Evolutionary conservation across 1,140 invertebrate genomes (phyloP).

Genomic region (Hylaeus volcanicus): DNA sequence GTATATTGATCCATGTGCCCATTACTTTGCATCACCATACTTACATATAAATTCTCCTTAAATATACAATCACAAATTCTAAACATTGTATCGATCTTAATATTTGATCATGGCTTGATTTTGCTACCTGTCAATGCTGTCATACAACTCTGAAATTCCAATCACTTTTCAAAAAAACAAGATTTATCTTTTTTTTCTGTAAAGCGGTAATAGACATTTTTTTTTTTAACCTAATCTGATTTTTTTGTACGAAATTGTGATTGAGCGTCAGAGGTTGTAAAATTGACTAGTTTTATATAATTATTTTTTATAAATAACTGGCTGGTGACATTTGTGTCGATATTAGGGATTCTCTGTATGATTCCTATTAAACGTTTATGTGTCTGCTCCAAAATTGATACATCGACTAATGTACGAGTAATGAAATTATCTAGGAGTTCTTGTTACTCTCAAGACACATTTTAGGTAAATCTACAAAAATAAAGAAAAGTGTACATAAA

Average conservation of each 20-base stretch:
- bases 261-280: slow-evolving; percentile 78
- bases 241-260: slow-evolving; percentile 74
- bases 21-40: slow-evolving; percentile 58
- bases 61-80: slow-evolving; percentile 57
- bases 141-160: slow-evolving; percentile 79
- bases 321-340: slow-evolving; percentile 70
- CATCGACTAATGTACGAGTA: slow-evolving; percentile 15
- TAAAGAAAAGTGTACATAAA: slow-evolving; percentile 27
- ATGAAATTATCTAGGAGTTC: slow-evolving; percentile 8
- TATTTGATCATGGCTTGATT: slow-evolving; percentile 77
- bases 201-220: slow-evolving; percentile 48
- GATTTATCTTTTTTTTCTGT: slow-evolving; percentile 55
- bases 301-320: slow-evolving; percentile 81
- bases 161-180: slow-evolving; percentile 66
- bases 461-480: slow-evolving; percentile 16
- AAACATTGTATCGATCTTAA: slow-evolving; percentile 60
- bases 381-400: slow-evolving; percentile 24
- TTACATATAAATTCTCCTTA: slow-evolving; percentile 58
- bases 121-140: slow-evolving; percentile 75
- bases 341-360: slow-evolving; percentile 47
- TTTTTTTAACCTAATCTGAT: slow-evolving; percentile 61
- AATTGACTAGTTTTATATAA: slow-evolving; percentile 82
- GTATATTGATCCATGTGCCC: slow-evolving; percentile 45
- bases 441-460: slow-evolving; percentile 22
- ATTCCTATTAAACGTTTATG: slow-evolving; percentile 41